Evolutionary conservation across 1,140 invertebrate species (phyloP).

Genomic region (Leptopilina boulardi): DNA sequence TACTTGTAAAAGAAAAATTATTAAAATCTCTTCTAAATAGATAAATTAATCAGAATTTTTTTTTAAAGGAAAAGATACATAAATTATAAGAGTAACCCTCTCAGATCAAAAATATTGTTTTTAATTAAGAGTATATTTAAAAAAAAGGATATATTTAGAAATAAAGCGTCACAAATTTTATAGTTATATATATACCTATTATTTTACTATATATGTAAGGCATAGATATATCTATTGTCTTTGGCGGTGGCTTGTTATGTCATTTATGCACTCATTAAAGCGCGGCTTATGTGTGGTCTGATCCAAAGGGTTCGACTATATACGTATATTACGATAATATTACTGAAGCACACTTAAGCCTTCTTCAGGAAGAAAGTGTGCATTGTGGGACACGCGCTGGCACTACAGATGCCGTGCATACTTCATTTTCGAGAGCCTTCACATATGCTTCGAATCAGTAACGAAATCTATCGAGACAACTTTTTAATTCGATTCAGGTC

Average conservation of each 20-base stretch:
- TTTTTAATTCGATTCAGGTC: slow-evolving; percentile 19
- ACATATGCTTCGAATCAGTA: slow-evolving; percentile 72
- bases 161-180: too few species aligned
- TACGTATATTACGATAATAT: slow-evolving; percentile 54
- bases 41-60: too few species aligned
- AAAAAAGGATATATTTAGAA: too few species aligned
- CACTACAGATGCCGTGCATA: slow-evolving; percentile 69
- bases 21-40: too few species aligned
- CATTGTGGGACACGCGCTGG: slow-evolving; percentile 72
- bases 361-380: slow-evolving; percentile 62
- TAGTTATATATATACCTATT: not conserved
- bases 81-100: too few species aligned
- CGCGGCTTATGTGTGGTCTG: slow-evolving; percentile 53
- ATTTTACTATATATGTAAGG: not conserved
- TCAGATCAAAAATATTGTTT: too few species aligned
- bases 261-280: slow-evolving; percentile 52
- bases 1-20: too few species aligned
- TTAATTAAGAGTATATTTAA: too few species aligned
- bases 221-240: not conserved
- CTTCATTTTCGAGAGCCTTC: slow-evolving; percentile 58
- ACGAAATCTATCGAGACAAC: slow-evolving; percentile 58
- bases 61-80: too few species aligned
- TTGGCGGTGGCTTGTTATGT: slow-evolving; percentile 51
- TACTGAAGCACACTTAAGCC: slow-evolving; percentile 54
- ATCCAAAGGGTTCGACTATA: slow-evolving; percentile 50